Conservation (phyloP, 2,797 vertebrate genomes). For the Sebastes jordani region DNA sequence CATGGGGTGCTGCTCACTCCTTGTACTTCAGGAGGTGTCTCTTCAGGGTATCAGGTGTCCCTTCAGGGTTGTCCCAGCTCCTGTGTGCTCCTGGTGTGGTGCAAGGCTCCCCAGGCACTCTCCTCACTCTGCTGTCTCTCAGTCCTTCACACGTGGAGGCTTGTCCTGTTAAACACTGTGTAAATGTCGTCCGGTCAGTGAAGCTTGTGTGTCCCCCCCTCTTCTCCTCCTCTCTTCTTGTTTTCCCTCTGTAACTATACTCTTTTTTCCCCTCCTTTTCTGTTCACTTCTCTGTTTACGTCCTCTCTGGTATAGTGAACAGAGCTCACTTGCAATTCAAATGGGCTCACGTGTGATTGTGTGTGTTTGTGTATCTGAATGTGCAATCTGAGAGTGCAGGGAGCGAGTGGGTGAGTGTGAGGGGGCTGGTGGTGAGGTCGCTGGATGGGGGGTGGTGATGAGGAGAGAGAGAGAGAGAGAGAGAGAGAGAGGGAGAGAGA, state of each 20-base stretch:
- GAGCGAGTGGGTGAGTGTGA: slow-evolving; percentile 54
- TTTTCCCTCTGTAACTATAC: slow-evolving; percentile 9
- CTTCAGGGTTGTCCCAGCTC: slow-evolving; percentile 55
- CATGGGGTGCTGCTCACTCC: slow-evolving; percentile 48
- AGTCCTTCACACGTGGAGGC: slow-evolving; percentile 61
- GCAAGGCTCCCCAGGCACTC: slow-evolving; percentile 5
- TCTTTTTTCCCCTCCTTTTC: not conserved
- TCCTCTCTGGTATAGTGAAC: slow-evolving; percentile 44
- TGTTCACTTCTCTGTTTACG: slow-evolving; percentile 53
- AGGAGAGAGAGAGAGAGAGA: slow-evolving; percentile 17
- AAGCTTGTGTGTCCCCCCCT: slow-evolving; percentile 14
- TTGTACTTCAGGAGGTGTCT: slow-evolving; percentile 55
- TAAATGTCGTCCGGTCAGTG: slow-evolving; percentile 66
- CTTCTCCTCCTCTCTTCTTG: slow-evolving; percentile 11
- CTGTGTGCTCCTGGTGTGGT: slow-evolving; percentile 14
- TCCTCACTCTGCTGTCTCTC: slow-evolving; percentile 32
- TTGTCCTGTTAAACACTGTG: slow-evolving; percentile 52
- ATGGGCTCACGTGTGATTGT: slow-evolving; percentile 66
- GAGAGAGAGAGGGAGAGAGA: slow-evolving; percentile 8
- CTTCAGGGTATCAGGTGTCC: slow-evolving; percentile 60
- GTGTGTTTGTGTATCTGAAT: slow-evolving; percentile 52
- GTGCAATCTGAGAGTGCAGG: slow-evolving; percentile 67
- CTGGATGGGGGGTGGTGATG: slow-evolving; percentile 64
- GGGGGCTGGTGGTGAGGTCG: slow-evolving; percentile 64
- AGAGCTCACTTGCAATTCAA: slow-evolving; percentile 71